Conservation (phyloP, 2,888 invertebrate species). For the Drosophila engyochracea region DNA sequence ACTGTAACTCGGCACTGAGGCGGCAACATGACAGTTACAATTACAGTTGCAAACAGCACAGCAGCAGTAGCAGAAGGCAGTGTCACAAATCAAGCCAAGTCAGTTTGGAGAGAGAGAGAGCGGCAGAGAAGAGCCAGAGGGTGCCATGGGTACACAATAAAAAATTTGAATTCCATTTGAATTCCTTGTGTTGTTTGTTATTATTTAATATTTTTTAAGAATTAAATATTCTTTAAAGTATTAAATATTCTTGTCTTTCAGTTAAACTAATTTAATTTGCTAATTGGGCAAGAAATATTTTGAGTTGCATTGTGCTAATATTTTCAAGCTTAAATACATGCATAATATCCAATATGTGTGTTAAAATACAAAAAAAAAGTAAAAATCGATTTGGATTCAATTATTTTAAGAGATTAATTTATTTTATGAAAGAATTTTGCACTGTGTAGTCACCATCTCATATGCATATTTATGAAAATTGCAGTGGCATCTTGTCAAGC, state of each 20-base stretch:
- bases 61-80: constrained; percentile 30
- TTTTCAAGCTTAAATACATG: background rate
- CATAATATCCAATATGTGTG: background rate
- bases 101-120: background rate
- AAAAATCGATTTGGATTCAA: background rate
- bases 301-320: background rate
- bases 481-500: constrained; percentile 72
- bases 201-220: background rate
- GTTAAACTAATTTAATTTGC: background rate
- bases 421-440: background rate
- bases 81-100: constrained; percentile 66
- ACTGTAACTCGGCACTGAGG: constrained; percentile 62
- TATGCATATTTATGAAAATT: constrained; percentile 80
- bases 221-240: too few species aligned
- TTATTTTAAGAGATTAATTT: background rate
- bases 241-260: background rate
- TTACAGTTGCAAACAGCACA: constrained; percentile 65
- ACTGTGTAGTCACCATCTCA: constrained; percentile 33
- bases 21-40: constrained; percentile 79
- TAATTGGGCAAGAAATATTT: background rate
- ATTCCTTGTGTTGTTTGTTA: background rate
- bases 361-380: background rate
- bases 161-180: background rate
- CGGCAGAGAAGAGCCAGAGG: background rate
- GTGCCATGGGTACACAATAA: background rate